Evolutionary conservation across 2,797 vertebrate species (phyloP), one percentile per base, ranked within the genome.

Genomic region (Thamnophis elegans): DNA sequence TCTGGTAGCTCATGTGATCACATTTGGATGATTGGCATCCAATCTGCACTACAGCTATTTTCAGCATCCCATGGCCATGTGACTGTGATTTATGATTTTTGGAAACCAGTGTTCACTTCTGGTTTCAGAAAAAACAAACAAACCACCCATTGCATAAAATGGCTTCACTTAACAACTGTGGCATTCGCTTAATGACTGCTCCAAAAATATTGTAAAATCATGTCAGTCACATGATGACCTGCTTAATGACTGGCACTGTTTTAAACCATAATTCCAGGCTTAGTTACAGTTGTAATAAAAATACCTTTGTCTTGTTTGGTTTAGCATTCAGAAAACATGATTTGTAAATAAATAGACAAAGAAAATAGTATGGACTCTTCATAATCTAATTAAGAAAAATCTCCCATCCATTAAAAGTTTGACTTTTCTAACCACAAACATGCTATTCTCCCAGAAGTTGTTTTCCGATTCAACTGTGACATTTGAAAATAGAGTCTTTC

Each of bases 291-390:
- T 32, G n/a, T 68, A 68, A 68, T 26, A 59, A 58, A 94, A 94
- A 22, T 88, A 93, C 22, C 87, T 89, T 92, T 58, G 4, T 0
- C 36, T 87, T 90, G 86, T 94, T 89, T 54, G 65, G 89, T 56
- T 73, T 60, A 93, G 55, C 26, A 95, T 14, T 89, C 93, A 60
- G 89, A 62, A 91, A 92, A 22, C 20, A 91, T 85, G 62, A 22
- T 26, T 90, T 51, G 87, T 53, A 78, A 88, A 92, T 89, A 93
- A 90, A 92, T 1, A 92, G 54, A 60, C 51, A 78, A 89, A 58
- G 51, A 26, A 47, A 88, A 42, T 65, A 92, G 89, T 32, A 85
- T 62, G 86, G 73, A 47, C 51, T 73, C 26, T 47, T 92, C 92
- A 16, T 9, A 92, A 91, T 58, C 32, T 51, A 32, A 6, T 47